These are phyloP conservation scores for Rhagoletis pomonella DNA, from an alignment of 1,140 invertebrate species.

Conservation along the genomic window DNA sequence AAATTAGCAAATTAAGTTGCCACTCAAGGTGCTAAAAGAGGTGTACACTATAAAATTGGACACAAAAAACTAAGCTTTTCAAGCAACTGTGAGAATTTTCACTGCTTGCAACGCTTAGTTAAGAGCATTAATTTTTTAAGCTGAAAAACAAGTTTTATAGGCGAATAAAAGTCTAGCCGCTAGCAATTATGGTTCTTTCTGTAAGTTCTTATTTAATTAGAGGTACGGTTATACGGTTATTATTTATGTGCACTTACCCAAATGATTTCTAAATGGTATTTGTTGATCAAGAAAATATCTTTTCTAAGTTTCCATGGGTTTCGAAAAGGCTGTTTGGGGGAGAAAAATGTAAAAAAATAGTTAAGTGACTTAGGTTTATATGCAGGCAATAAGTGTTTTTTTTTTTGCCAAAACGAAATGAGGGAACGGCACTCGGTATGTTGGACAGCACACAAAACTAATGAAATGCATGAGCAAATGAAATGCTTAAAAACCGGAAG, in stretches of 20 bases:
- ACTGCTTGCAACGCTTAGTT: not conserved
- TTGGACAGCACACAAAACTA: not conserved
- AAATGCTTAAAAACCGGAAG: not conserved
- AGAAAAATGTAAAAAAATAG: not conserved
- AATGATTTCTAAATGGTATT: conserved; percentile 25
- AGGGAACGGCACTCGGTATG: not conserved
- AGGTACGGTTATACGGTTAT: not conserved
- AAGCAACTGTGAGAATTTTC: not conserved
- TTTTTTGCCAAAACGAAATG: not conserved
- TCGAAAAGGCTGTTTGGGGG: not conserved
- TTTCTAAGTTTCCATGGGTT: conserved; percentile 8
- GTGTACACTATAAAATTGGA: not conserved
- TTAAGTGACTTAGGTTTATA: not conserved
- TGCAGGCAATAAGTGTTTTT: not conserved
- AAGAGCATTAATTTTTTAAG: not conserved
- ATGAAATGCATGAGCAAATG: not conserved
- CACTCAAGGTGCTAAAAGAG: conserved; percentile 34
- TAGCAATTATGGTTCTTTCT: not conserved
- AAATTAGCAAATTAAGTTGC: conserved; percentile 51
- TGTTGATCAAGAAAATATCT: conserved; percentile 31
- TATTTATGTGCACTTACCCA: conserved; percentile 9
- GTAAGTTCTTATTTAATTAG: not conserved
- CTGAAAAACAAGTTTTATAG: not conserved
- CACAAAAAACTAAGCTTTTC: not conserved
- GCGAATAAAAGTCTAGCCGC: not conserved